These are phyloP conservation scores for Enteromius mattozi DNA, from an alignment of 2,797 vertebrate genomes.

Conservation along the genomic window DNA sequence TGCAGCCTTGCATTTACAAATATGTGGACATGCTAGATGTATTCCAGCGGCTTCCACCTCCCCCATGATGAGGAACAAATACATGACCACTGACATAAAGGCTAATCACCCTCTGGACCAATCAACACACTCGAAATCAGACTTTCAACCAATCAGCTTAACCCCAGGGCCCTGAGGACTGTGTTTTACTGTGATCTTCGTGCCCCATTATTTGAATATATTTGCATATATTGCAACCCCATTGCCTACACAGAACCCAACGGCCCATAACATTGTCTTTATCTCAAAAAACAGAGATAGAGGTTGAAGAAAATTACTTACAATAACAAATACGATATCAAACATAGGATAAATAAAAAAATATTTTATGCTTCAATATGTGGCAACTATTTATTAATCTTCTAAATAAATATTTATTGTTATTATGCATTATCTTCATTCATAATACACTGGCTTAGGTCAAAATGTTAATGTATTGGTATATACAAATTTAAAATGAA, in stretches of 20 bases:
- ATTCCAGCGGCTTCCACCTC: constrained; percentile 45
- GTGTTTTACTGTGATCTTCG: constrained; percentile 55
- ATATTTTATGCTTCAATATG: background rate
- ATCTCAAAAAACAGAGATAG: background rate
- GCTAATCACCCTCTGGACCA: constrained; percentile 46
- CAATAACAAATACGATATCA: background rate
- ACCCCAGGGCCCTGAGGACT: constrained; percentile 41
- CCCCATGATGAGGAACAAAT: constrained; percentile 43
- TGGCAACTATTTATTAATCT: background rate
- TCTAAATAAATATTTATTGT: background rate
- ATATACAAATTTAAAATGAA: background rate
- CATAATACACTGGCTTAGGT: background rate
- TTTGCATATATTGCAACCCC: constrained; percentile 66
- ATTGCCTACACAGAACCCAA: background rate
- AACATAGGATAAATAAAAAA: background rate
- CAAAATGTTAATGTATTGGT: background rate
- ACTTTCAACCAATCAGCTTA: constrained; percentile 59
- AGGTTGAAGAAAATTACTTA: background rate
- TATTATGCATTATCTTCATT: background rate
- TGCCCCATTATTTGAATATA: constrained; percentile 64
- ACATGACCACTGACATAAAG: constrained; percentile 52
- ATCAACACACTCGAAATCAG: constrained; percentile 49
- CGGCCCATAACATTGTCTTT: background rate
- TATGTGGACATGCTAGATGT: constrained; percentile 35
- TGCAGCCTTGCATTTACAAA: constrained; percentile 26